phyloP scores from a whole-genome alignment of 1,140 invertebrate genomes.

The Cydia strobilella region DNA sequence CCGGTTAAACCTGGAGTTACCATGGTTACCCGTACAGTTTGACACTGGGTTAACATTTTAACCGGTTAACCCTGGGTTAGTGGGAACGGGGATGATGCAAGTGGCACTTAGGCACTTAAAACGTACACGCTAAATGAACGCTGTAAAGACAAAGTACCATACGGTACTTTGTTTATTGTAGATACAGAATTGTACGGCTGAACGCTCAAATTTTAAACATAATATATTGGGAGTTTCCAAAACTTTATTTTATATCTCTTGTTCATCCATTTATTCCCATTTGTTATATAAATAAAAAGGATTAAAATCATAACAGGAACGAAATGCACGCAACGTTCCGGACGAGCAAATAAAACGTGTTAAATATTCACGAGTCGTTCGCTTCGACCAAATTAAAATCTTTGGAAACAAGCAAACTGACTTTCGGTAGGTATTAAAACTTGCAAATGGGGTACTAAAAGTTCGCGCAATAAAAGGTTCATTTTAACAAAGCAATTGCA shows the following conservation, averaged over 20 bases:
- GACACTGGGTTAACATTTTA: too few relatives aligned
- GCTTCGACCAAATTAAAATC: conserved; percentile 23
- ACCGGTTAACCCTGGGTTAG: too few relatives aligned
- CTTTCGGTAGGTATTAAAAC: conserved; percentile 5
- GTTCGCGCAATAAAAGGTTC: background rate
- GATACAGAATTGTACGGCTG: too few relatives aligned
- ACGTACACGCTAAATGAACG: too few relatives aligned
- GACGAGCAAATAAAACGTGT: conserved; percentile 27
- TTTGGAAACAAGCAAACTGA: conserved; percentile 9
- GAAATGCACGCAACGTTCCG: conserved; percentile 13
- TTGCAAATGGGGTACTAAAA: conserved; percentile 5
- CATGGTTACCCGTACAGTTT: too few relatives aligned
- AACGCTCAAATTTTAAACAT: too few relatives aligned
- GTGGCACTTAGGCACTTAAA: too few relatives aligned
- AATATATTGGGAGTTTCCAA: background rate
- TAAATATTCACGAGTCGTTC: conserved; percentile 31
- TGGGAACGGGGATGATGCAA: too few relatives aligned
- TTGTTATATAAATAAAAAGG: conserved; percentile 3
- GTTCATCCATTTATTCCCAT: background rate
- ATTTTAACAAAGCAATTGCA: background rate
- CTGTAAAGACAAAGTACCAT: too few relatives aligned
- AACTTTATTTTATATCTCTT: background rate
- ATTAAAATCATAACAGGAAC: conserved; percentile 20
- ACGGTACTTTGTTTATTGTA: too few relatives aligned
- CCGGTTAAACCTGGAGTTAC: too few relatives aligned